Conservation (phyloP, 2,888 invertebrate species). For the Allygus modestus region DNA sequence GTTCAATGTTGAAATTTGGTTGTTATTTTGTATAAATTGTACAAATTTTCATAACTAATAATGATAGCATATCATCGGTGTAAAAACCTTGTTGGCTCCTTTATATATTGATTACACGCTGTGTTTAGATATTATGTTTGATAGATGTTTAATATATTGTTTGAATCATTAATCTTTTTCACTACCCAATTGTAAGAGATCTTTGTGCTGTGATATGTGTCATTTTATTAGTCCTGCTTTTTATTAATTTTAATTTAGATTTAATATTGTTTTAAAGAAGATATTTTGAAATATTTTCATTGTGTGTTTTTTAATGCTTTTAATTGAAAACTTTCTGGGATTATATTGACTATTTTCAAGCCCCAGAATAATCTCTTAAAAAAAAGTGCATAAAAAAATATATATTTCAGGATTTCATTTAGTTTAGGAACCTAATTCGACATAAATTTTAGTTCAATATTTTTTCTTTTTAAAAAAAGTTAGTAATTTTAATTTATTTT, state of each 20-base stretch:
- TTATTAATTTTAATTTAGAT: constrained; percentile 4
- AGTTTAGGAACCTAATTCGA: no score
- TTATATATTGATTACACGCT: background rate
- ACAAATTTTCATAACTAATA: constrained; percentile 30
- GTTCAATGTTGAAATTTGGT: constrained; percentile 38
- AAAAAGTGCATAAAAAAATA: no score
- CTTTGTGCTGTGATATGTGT: constrained; percentile 41
- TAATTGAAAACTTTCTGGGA: no score
- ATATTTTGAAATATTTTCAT: background rate
- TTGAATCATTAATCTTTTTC: constrained; percentile 1
- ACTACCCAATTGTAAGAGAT: background rate
- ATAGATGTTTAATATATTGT: constrained; percentile 46
- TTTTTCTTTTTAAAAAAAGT: no score
- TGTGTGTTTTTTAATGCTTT: no score
- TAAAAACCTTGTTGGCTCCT: background rate
- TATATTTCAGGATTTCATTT: no score
- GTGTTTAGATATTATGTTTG: constrained; percentile 28
- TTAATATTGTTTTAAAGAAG: background rate
- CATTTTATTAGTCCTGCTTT: constrained; percentile 15
- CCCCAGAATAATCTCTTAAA: no score
- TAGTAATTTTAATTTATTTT: no score
- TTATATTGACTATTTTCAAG: no score
- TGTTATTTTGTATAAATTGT: constrained; percentile 50
- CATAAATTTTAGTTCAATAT: no score
- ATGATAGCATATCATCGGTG: constrained; percentile 46